Conservation (phyloP, 2,113 vertebrate species). For the Petrocephalus microphthalmus region DNA sequence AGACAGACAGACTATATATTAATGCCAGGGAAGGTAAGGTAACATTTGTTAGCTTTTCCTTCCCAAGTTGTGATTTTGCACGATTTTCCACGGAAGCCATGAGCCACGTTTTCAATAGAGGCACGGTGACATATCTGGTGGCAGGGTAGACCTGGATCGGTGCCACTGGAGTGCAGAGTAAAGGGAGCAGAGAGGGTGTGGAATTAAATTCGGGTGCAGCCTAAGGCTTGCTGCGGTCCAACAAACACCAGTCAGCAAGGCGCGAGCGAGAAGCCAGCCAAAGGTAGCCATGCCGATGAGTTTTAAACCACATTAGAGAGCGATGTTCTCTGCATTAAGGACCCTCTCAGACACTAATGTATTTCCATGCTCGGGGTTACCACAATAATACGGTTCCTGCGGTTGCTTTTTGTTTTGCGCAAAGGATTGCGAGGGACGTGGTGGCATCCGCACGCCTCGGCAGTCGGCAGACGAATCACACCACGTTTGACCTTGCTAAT, state of each 20-base stretch:
- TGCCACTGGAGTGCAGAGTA: conserved; percentile 16
- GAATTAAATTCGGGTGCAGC: conserved; percentile 18
- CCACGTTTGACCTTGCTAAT: conserved; percentile 48
- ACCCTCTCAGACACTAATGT: conserved; percentile 31
- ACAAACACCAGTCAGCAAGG: conserved; percentile 33
- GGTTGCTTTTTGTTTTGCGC: conserved; percentile 38
- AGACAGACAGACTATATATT: background rate
- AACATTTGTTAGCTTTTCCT: background rate
- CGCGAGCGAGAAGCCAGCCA: conserved; percentile 36
- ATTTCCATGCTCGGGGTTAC: conserved; percentile 47
- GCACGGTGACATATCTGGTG: background rate
- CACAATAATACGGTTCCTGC: conserved; percentile 47
- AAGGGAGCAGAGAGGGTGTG: conserved; percentile 25
- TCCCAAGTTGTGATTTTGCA: background rate
- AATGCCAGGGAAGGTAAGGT: background rate
- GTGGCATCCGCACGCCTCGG: conserved; percentile 36
- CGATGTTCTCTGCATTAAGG: conserved; percentile 35
- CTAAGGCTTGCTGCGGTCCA: conserved; percentile 11
- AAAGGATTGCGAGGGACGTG: conserved; percentile 52
- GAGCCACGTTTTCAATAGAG: background rate
- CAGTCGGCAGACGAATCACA: conserved; percentile 47
- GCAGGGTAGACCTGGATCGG: background rate
- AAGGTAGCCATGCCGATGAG: conserved; percentile 41
- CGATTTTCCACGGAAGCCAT: background rate
- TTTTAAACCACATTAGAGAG: conserved; percentile 45